A percentile compares a stretch with the other conserved stretches of the same genome.
These are phyloP conservation scores for Conus canariensis DNA, from an alignment of 2,888 invertebrate species.

Conservation along the genomic window DNA sequence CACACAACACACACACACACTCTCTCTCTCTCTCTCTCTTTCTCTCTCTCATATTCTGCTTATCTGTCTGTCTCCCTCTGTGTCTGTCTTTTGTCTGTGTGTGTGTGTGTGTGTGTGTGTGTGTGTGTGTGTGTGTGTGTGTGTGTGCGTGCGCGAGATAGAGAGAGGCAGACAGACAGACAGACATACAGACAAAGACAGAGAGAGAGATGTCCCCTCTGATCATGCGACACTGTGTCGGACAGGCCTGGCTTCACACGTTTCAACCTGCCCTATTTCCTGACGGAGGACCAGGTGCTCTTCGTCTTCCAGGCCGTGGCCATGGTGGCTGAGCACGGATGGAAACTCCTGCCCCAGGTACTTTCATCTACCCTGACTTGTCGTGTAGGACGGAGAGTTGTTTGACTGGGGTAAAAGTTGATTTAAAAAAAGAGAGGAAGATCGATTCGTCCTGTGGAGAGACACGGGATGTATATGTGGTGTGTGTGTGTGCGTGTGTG, in stretches of 20 bases:
- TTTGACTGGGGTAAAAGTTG: background rate
- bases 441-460: no score
- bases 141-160: background rate
- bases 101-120: background rate
- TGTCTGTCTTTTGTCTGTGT: background rate
- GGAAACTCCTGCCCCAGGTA: constrained; percentile 88
- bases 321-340: constrained; percentile 92
- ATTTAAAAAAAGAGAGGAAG: no score
- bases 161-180: background rate
- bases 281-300: constrained; percentile 88
- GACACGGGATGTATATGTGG: no score
- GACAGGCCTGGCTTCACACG: constrained; percentile 89
- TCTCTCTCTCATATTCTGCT: background rate
- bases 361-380: background rate
- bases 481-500: background rate
- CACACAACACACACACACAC: no score
- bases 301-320: constrained; percentile 91
- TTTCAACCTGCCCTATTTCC: constrained; percentile 91
- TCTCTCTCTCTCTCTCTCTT: background rate
- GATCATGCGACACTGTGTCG: constrained; percentile 13
- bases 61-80: background rate
- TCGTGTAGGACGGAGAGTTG: background rate
- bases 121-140: background rate
- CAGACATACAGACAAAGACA: no score
- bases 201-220: no score